Evolutionary conservation across 2,888 invertebrate species (phyloP).

Genomic region (Coelinius sp.): DNA sequence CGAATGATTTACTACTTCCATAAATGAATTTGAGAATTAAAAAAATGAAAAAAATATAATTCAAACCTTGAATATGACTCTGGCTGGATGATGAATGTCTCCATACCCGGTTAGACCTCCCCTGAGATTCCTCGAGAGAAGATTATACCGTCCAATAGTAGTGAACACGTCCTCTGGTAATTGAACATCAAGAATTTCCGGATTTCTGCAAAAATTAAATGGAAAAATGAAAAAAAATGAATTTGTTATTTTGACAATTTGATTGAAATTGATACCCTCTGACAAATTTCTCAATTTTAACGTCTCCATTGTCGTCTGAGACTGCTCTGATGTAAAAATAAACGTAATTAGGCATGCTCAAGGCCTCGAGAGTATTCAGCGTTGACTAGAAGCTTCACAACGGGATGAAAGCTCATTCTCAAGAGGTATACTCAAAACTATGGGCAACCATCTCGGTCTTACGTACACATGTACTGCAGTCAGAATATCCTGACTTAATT

Average conservation of each 20-base stretch:
- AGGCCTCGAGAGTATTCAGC: not conserved
- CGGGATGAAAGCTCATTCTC: not conserved
- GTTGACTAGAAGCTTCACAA: not conserved
- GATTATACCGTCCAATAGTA: constrained; percentile 61
- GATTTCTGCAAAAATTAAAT: constrained; percentile 53
- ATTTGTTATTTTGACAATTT: not conserved
- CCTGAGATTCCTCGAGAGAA: constrained; percentile 59
- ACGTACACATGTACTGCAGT: no score
- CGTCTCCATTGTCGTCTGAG: constrained; percentile 49
- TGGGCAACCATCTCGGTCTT: not conserved
- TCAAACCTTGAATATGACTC: constrained; percentile 61
- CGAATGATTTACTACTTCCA: not conserved
- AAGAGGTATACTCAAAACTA: not conserved
- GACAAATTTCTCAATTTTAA: constrained; percentile 57
- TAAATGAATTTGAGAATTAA: not conserved
- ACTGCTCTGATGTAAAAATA: constrained; percentile 61
- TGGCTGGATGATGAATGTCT: constrained; percentile 63
- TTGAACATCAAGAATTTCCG: constrained; percentile 51
- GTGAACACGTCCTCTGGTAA: constrained; percentile 54
- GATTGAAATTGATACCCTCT: constrained; percentile 56
- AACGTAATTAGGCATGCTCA: constrained; percentile 58
- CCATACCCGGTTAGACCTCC: constrained; percentile 65
- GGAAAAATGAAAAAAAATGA: not conserved
- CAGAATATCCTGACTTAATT: no score
- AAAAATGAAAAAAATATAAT: not conserved